These are phyloP conservation scores for Protophormia terraenovae DNA, from an alignment of 2,888 invertebrate species.

Conservation along the genomic window DNA sequence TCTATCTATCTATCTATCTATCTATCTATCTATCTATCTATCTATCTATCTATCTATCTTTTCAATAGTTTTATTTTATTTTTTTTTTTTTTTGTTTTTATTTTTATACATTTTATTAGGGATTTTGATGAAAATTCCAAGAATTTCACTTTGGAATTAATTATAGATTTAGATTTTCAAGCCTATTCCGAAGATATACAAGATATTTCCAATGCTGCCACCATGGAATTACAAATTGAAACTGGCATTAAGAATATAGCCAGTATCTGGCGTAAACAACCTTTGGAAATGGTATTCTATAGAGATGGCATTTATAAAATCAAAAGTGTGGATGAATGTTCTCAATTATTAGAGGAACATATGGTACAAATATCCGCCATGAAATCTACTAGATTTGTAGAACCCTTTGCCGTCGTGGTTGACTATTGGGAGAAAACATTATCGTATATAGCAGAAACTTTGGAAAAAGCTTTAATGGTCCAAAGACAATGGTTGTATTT, in stretches of 20 bases:
- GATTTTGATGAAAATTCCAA: slow-evolving; percentile 90
- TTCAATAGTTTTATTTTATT: too few relatives aligned
- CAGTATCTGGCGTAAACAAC: slow-evolving; percentile 87
- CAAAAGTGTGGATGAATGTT: slow-evolving; percentile 89
- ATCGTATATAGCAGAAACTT: slow-evolving; percentile 90
- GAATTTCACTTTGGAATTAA: slow-evolving; percentile 90
- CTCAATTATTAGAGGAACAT: slow-evolving; percentile 90
- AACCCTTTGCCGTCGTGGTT: slow-evolving; percentile 91
- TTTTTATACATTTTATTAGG: too few relatives aligned
- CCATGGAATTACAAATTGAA: slow-evolving; percentile 94
- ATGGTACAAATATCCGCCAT: slow-evolving; percentile 91
- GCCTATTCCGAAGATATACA: slow-evolving; percentile 90
- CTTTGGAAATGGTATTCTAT: slow-evolving; percentile 88
- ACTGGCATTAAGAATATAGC: slow-evolving; percentile 88
- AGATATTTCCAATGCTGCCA: slow-evolving; percentile 93
- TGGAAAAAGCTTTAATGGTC: slow-evolving; percentile 90
- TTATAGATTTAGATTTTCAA: slow-evolving; percentile 91
- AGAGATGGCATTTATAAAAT: slow-evolving; percentile 87
- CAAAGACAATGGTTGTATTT: slow-evolving; percentile 93
- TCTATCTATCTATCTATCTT: too few relatives aligned
- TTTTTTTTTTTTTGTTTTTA: too few relatives aligned
- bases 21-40: too few relatives aligned
- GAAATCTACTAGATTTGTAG: slow-evolving; percentile 93
- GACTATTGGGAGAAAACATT: slow-evolving; percentile 93
- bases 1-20: too few relatives aligned